Evolutionary conservation across 2,888 invertebrate species (phyloP).

Genomic region (Hirtodrosophila histrioides): DNA sequence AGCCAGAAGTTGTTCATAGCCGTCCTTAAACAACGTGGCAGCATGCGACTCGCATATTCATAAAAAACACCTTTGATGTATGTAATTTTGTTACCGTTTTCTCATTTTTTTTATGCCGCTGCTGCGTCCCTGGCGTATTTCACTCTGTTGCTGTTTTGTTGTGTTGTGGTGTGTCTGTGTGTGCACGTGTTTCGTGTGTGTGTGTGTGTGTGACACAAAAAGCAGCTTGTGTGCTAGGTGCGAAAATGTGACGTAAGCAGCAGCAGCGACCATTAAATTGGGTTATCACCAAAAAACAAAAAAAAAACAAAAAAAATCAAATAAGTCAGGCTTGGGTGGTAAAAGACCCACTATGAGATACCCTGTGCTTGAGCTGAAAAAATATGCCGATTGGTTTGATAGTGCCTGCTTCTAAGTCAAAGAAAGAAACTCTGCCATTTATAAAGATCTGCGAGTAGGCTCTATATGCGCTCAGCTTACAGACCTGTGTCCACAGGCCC

Average conservation of each 20-base stretch:
- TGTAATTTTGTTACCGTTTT: conserved; percentile 75
- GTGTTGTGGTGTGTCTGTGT: conserved; percentile 26
- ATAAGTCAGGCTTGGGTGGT: no score
- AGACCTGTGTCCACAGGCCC: no score
- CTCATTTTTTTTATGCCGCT: conserved; percentile 39
- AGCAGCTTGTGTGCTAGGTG: conserved; percentile 69
- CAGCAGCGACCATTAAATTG: conserved; percentile 66
- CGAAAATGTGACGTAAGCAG: conserved; percentile 74
- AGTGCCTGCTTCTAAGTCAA: no score
- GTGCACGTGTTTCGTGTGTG: no score
- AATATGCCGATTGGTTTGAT: no score
- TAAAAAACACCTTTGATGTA: conserved; percentile 74
- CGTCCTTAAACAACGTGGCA: conserved; percentile 48
- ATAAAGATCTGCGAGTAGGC: no score
- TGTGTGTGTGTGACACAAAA: conserved; percentile 69
- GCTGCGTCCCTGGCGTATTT: conserved; percentile 53
- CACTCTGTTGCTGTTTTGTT: conserved; percentile 31
- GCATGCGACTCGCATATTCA: conserved; percentile 60
- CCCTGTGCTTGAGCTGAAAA: no score
- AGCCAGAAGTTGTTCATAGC: conserved; percentile 23
- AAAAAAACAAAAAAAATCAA: no score
- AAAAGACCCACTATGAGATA: no score
- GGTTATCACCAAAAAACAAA: conserved; percentile 59
- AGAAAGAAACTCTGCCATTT: no score
- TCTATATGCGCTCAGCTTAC: no score